phyloP scores from a whole-genome alignment of 2,113 vertebrate genomes.

The Xenopus tropicalis region DNA sequence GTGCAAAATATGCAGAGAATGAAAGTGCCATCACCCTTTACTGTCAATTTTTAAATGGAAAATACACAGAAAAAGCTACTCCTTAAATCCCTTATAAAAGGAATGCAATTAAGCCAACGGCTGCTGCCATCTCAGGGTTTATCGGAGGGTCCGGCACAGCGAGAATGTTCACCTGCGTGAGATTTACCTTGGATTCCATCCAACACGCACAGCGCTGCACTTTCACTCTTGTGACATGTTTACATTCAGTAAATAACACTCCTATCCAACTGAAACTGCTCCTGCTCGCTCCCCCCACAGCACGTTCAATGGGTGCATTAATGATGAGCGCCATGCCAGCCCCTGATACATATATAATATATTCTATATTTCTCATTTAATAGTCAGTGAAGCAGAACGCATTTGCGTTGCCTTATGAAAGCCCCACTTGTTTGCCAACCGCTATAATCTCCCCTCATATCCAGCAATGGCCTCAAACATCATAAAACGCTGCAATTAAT shows the following conservation, averaged over 20 bases:
- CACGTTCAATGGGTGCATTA: too few relatives aligned
- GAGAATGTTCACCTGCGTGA: not conserved
- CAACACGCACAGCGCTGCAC: not conserved
- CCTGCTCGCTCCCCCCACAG: too few relatives aligned
- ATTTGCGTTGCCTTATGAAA: not conserved
- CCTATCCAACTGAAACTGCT: too few relatives aligned
- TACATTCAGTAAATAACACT: not conserved
- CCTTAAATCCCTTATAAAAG: too few relatives aligned
- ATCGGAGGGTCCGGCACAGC: not conserved
- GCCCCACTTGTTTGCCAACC: not conserved
- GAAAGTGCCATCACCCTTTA: too few relatives aligned
- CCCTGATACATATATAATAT: too few relatives aligned
- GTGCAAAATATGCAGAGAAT: too few relatives aligned
- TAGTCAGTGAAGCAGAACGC: not conserved
- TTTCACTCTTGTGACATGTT: not conserved
- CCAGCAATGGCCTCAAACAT: not conserved
- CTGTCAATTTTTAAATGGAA: too few relatives aligned
- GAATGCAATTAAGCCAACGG: too few relatives aligned
- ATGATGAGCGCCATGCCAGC: too few relatives aligned
- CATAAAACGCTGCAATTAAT: conserved; percentile 21
- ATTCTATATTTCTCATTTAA: too few relatives aligned
- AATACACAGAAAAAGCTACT: too few relatives aligned
- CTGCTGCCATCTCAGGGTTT: not conserved
- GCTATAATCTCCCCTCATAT: not conserved
- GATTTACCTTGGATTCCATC: not conserved